A percentile compares a stretch with the other conserved stretches of the same genome.
phyloP scores from a whole-genome alignment of 2,113 vertebrate species.

The Synodontis membranacea region DNA sequence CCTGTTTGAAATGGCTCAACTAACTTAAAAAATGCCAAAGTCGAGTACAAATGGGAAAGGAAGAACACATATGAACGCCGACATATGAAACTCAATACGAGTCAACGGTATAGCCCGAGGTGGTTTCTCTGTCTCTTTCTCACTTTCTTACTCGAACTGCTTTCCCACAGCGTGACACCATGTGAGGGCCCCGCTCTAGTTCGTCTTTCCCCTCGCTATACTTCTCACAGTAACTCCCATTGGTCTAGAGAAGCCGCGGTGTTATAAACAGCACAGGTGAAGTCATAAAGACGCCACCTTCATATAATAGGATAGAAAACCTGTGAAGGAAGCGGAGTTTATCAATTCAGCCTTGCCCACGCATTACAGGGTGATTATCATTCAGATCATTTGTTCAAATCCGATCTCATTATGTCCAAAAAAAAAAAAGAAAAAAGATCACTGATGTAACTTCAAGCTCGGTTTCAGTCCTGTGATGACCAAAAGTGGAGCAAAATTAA shows the following conservation, averaged over 20 bases:
- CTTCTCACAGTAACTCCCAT: too few relatives aligned
- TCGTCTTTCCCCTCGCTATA: not conserved
- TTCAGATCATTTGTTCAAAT: not conserved
- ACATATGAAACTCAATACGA: conserved; percentile 37
- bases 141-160: not conserved
- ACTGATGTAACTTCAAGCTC: not conserved
- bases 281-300: not conserved
- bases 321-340: not conserved
- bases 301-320: not conserved
- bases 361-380: not conserved
- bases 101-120: conserved; percentile 21
- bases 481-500: conserved; percentile 11
- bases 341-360: not conserved
- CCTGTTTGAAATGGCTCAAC: not conserved
- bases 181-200: not conserved
- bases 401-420: not conserved
- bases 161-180: conserved; percentile 19
- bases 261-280: not conserved
- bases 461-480: not conserved
- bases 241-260: not conserved
- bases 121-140: conserved; percentile 23
- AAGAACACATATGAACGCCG: conserved; percentile 24
- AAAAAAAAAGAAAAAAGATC: not conserved
- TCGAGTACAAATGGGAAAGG: not conserved
- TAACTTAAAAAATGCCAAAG: not conserved